Base-by-base conservation (phyloP, 2,113 vertebrate species). In the Crotophaga sulcirostris region DNA sequence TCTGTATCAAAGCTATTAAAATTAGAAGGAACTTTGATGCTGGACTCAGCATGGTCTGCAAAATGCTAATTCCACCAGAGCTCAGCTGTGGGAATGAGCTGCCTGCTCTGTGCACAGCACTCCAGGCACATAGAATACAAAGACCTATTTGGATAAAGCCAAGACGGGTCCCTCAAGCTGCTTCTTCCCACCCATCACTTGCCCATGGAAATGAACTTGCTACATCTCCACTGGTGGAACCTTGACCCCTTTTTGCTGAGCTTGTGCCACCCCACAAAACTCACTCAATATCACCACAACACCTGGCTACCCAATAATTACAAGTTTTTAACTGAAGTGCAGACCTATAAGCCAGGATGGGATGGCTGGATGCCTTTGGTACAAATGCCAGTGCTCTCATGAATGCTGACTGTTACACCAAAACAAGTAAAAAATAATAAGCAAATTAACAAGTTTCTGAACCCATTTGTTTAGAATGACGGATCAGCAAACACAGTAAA, bases 391-490 rank as follows among this genome's bases (percentile, higher is more conserved):
- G 64, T 1, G 13, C 26, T 51, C 56, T 49, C 74, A 56, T 79
- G 40, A 42, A 42, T 42, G 40, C 40, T 42, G 44, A 90, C 90
- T 95, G 95, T 91, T 56, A 78, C 93, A 85, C 59, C 52, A 79
- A 96, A 96, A 84, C 51, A 95, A 87, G 76, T 26, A 13, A 77
- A 70, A 63, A 94, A 59, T n/a, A 90, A 51, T 4, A 25, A 89
- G 66, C 26, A n/a, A 90, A 93, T 84, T 89, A 87, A 91, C 89
- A 93, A 87, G 93, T 88, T 92, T 92, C 86, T 88, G 85, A 84
- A 8, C 89, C 94, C 90, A 23, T 93, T 95, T 95, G 63, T 97
- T 96, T 92, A 82, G 86, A 63, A 72, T 51, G 96, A 96, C 79
- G 96, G 74, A 77, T 90, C 29, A 31, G 95, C 91, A 95, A 97